phyloP scores from a whole-genome alignment of 2,113 vertebrate species.

The Cyprinus carpio region DNA sequence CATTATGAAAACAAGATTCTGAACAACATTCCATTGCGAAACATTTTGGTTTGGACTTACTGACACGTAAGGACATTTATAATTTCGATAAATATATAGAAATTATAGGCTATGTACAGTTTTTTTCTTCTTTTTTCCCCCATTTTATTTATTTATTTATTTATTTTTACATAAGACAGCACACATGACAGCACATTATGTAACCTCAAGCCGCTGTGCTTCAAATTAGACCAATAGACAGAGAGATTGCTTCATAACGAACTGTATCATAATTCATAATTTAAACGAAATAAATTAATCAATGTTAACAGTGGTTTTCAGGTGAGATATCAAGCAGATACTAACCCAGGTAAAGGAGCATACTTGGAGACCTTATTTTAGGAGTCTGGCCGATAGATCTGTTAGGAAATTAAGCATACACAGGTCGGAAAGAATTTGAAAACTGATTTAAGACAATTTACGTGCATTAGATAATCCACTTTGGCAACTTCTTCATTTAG shows the following conservation, averaged over 20 bases:
- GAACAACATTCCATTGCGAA: conserved; percentile 74
- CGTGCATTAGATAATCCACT: conserved; percentile 32
- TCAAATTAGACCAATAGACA: conserved; percentile 34
- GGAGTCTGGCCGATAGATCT: neutral
- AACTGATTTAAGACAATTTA: neutral
- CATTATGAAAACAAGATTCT: conserved; percentile 81
- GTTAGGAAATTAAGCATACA: conserved; percentile 26
- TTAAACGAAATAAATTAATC: neutral
- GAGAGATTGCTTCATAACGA: conserved; percentile 31
- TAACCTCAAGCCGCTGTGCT: conserved; percentile 45
- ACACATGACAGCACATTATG: conserved; percentile 65
- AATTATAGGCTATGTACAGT: conserved; percentile 75
- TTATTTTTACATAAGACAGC: conserved; percentile 58
- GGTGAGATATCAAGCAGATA: conserved; percentile 36
- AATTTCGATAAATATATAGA: conserved; percentile 79
- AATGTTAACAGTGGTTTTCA: conserved; percentile 15
- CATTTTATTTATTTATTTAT: conserved; percentile 18
- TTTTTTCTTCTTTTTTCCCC: conserved; percentile 60
- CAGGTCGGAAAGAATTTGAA: neutral
- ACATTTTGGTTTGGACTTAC: conserved; percentile 72
- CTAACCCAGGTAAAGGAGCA: conserved; percentile 22
- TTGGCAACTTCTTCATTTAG: conserved; percentile 15
- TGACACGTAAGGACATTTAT: conserved; percentile 70
- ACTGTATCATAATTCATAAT: conserved; percentile 31
- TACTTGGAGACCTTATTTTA: conserved; percentile 8